Conservation (phyloP, 1,140 invertebrate species). For the Lerema accius region DNA sequence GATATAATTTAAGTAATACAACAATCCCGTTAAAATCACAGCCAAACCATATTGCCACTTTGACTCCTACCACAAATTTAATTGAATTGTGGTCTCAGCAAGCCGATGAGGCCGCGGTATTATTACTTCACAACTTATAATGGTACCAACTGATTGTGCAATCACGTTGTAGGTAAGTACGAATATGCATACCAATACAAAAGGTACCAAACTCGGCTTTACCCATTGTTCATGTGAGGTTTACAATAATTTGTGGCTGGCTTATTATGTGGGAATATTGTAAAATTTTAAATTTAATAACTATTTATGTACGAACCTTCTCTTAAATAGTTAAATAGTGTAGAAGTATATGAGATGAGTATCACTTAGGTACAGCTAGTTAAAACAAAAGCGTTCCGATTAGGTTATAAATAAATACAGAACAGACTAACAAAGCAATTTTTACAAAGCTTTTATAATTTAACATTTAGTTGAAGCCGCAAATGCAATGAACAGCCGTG, state of each 20-base stretch:
- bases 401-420: too few relatives aligned
- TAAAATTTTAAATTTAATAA: too few relatives aligned
- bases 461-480: not conserved
- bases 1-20: not conserved
- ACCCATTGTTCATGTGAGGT: constrained; percentile 19
- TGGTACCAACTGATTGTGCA: constrained; percentile 18
- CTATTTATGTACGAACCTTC: too few relatives aligned
- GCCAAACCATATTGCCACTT: constrained; percentile 16
- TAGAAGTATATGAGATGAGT: too few relatives aligned
- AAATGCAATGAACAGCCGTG: not conserved
- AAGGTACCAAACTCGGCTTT: too few relatives aligned
- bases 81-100: constrained; percentile 22
- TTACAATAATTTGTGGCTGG: constrained; percentile 16
- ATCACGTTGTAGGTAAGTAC: too few relatives aligned
- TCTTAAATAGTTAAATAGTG: too few relatives aligned
- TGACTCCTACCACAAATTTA: constrained; percentile 31
- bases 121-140: constrained; percentile 19
- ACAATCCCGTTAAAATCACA: constrained; percentile 11
- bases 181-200: too few relatives aligned
- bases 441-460: too few relatives aligned
- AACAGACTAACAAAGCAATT: too few relatives aligned
- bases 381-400: too few relatives aligned
- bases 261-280: not conserved
- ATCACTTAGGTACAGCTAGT: too few relatives aligned
- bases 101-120: constrained; percentile 21